Evolutionary conservation across 2,888 invertebrate genomes (phyloP).

Genomic region (Hermaeophaga mercurialis): DNA sequence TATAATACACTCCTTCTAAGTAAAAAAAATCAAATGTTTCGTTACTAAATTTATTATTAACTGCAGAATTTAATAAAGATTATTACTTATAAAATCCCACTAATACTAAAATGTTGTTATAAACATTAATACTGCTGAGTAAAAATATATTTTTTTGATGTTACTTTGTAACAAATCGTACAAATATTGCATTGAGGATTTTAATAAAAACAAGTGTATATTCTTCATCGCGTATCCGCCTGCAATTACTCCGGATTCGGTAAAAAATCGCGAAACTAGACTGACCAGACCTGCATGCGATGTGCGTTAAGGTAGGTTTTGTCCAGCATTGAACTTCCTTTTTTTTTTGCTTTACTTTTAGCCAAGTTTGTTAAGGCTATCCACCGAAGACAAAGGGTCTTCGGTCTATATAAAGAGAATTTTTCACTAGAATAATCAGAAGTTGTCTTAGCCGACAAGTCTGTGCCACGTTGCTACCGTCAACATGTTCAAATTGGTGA

Average conservation of each 20-base stretch:
- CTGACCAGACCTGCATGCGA: conserved; percentile 7
- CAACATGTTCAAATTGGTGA: conserved; percentile 41
- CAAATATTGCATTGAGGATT: too few species aligned
- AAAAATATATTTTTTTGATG: too few species aligned
- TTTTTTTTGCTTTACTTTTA: not conserved
- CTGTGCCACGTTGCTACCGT: conserved; percentile 20
- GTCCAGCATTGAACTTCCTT: conserved; percentile 14
- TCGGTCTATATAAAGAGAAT: conserved; percentile 26
- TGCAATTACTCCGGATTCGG: not conserved
- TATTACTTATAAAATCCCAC: too few species aligned
- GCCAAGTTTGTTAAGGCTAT: conserved; percentile 28
- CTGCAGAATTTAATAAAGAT: too few species aligned
- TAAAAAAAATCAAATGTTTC: too few species aligned
- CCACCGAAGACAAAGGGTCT: conserved; percentile 26
- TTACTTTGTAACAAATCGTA: too few species aligned
- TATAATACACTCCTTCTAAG: too few species aligned
- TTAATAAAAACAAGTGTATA: too few species aligned
- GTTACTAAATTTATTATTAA: too few species aligned
- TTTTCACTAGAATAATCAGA: conserved; percentile 13
- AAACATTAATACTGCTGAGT: too few species aligned
- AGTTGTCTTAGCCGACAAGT: conserved; percentile 30
- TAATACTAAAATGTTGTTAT: too few species aligned
- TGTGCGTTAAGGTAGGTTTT: not conserved
- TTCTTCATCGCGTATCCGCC: not conserved
- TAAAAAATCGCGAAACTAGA: conserved; percentile 1